These are phyloP conservation scores for Chaetorhynchus papuensis DNA, from an alignment of 2,113 vertebrate species.

Conservation along the genomic window DNA sequence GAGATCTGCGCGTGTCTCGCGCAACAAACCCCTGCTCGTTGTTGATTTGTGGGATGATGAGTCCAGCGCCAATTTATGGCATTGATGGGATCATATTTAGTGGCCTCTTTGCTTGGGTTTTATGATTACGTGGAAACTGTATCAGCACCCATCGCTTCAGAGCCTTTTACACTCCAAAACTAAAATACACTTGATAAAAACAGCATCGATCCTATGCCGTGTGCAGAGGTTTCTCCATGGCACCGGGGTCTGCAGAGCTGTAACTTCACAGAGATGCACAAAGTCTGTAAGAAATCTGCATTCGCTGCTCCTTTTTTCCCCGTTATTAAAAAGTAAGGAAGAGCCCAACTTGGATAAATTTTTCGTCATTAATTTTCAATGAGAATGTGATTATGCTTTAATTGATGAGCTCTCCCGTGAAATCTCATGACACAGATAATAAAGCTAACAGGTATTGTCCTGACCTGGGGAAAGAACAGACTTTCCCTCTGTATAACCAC, in stretches of 20 bases:
- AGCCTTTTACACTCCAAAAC: constrained; percentile 25
- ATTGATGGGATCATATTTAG: constrained; percentile 48
- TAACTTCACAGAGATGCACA: constrained; percentile 23
- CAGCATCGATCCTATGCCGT: neutral
- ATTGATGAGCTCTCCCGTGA: constrained; percentile 53
- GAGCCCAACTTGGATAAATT: neutral
- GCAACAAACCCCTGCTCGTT: neutral
- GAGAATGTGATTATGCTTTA: constrained; percentile 35
- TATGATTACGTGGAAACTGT: constrained; percentile 30
- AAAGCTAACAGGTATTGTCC: constrained; percentile 45
- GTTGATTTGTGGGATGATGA: constrained; percentile 35
- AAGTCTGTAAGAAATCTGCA: constrained; percentile 35
- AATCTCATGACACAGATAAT: constrained; percentile 15
- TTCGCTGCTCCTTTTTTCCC: constrained; percentile 21
- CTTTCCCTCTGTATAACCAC: neutral
- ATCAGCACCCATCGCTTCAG: constrained; percentile 52
- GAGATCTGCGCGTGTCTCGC: neutral
- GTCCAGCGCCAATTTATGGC: constrained; percentile 33
- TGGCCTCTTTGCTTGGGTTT: constrained; percentile 18
- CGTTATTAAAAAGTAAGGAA: constrained; percentile 39
- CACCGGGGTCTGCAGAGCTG: neutral
- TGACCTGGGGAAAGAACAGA: constrained; percentile 16
- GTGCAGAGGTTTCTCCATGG: constrained; percentile 32
- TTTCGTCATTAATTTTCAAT: constrained; percentile 28
- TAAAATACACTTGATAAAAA: constrained; percentile 28